These are phyloP conservation scores for Heterodera carotae DNA, from an alignment of 1,140 invertebrate genomes.

Conservation along the genomic window DNA sequence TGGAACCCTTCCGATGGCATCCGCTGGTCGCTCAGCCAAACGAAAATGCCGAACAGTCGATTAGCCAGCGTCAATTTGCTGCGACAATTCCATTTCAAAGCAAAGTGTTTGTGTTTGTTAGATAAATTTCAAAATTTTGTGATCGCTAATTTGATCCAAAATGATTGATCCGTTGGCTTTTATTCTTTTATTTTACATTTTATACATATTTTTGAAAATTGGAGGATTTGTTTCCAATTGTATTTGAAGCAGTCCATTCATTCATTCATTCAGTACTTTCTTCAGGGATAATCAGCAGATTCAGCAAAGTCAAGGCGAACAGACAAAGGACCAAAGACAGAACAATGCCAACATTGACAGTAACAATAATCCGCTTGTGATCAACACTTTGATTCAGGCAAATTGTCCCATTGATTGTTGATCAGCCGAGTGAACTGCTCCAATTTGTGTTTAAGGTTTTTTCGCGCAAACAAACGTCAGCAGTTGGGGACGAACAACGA, in stretches of 20 bases:
- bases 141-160: no score
- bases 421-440: constrained; percentile 9
- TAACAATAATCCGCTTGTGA: constrained; percentile 30
- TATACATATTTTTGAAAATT: no score
- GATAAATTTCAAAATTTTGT: no score
- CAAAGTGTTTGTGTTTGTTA: not conserved
- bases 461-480: constrained; percentile 19
- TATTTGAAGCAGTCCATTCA: not conserved
- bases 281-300: no score
- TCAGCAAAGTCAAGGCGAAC: no score
- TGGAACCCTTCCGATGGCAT: not conserved
- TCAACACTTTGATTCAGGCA: constrained; percentile 40
- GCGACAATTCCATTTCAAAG: not conserved
- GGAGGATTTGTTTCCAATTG: no score
- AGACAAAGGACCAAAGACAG: constrained; percentile 9
- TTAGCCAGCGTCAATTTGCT: not conserved
- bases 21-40: not conserved
- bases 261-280: no score
- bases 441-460: constrained; percentile 7
- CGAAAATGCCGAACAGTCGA: not conserved
- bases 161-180: no score
- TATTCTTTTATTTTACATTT: no score
- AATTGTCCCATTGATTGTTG: not conserved
- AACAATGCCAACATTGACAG: not conserved
- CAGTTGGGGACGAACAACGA: constrained; percentile 4